Conservation (phyloP, 2,888 invertebrate genomes). For the Xestia rhomboidea region DNA sequence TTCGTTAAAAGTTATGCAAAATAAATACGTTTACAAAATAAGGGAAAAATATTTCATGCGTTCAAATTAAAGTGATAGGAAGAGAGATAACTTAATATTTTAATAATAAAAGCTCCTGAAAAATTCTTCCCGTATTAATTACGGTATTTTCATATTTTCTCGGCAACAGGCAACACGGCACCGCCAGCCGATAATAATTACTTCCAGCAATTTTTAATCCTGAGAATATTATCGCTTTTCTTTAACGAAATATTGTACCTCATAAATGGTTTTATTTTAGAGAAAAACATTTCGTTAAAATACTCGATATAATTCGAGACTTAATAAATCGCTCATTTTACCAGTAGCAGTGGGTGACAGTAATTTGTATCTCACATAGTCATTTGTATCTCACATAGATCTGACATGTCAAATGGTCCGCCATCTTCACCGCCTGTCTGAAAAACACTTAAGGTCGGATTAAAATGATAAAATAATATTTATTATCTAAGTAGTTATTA, state of each 20-base stretch:
- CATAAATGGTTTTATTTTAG: background rate
- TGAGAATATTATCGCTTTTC: slow-evolving; percentile 19
- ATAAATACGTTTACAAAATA: background rate
- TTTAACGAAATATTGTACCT: background rate
- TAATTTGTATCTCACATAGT: background rate
- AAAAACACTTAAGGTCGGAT: background rate
- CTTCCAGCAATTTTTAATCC: slow-evolving; percentile 39
- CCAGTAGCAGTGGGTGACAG: background rate
- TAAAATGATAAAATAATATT: background rate
- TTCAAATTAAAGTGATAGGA: slow-evolving; percentile 15
- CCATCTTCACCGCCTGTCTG: background rate
- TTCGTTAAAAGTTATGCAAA: background rate
- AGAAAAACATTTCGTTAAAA: background rate
- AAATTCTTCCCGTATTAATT: slow-evolving; percentile 7
- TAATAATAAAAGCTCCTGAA: slow-evolving; percentile 17
- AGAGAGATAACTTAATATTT: slow-evolving; percentile 14
- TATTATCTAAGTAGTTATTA: background rate
- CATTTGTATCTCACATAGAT: background rate
- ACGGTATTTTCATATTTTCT: slow-evolving; percentile 36
- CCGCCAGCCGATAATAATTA: slow-evolving; percentile 36
- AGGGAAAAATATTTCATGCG: background rate
- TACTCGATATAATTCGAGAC: background rate
- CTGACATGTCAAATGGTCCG: background rate
- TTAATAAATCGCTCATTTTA: background rate
- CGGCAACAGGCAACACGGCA: slow-evolving; percentile 8